phyloP scores from a whole-genome alignment of 2,797 vertebrate species.

The Natrix natrix region DNA sequence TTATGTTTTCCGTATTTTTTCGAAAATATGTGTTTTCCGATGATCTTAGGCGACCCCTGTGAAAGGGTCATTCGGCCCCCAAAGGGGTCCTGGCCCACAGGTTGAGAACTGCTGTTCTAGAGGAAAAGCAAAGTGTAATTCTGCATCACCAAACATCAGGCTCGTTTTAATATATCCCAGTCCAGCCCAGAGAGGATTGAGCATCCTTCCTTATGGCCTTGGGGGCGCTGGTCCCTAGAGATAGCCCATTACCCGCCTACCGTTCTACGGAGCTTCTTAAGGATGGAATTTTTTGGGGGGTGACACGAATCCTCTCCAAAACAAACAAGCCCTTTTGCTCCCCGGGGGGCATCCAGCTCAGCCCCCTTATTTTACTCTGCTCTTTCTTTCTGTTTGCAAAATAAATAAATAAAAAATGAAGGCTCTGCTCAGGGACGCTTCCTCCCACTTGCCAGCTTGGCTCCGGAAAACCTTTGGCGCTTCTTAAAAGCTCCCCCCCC shows the following conservation, averaged over 20 bases:
- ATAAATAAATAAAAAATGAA: neutral
- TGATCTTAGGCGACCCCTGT: too few relatives aligned
- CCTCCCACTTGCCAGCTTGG: neutral
- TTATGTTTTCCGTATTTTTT: too few relatives aligned
- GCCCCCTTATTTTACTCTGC: neutral
- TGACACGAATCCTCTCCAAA: neutral
- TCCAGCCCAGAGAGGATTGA: neutral
- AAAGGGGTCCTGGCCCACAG: too few relatives aligned
- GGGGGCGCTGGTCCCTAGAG: neutral
- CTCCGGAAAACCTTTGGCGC: constrained; percentile 10
- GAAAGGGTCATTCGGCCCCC: too few relatives aligned
- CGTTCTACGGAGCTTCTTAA: neutral
- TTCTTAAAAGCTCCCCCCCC: neutral
- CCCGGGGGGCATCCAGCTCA: neutral
- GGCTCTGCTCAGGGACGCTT: neutral
- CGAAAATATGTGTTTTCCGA: too few relatives aligned
- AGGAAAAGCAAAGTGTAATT: neutral
- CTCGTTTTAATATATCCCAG: neutral
- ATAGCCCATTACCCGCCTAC: neutral
- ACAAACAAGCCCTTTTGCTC: neutral
- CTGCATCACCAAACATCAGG: neutral
- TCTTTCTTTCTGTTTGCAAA: constrained; percentile 9
- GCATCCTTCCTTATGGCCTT: neutral
- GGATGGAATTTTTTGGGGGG: neutral
- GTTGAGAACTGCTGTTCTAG: neutral